A percentile compares a stretch with the other conserved stretches of the same genome.
phyloP scores from a whole-genome alignment of 1,140 invertebrate species.

The Megalopta genalis region DNA sequence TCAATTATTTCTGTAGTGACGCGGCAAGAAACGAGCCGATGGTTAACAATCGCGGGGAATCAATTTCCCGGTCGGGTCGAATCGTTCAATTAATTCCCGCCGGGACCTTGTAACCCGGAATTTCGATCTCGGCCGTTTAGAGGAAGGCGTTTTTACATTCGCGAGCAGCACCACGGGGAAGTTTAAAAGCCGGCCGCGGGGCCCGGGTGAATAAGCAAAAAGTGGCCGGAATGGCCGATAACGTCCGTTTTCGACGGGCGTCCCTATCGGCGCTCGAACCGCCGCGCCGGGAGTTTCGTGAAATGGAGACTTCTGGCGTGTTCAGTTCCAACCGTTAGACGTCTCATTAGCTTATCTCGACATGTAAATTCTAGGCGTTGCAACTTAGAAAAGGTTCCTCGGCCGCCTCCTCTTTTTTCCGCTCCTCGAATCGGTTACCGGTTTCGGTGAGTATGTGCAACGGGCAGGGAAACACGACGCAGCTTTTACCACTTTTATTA shows the following conservation, averaged over 20 bases:
- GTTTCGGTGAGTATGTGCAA: not conserved
- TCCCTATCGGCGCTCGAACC: constrained; percentile 17
- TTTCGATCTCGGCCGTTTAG: not conserved
- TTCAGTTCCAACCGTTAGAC: constrained; percentile 12
- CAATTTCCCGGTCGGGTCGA: not conserved
- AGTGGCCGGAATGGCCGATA: not conserved
- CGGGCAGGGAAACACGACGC: not conserved
- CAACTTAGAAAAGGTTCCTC: constrained; percentile 25
- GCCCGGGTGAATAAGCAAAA: not conserved
- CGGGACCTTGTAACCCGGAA: not conserved
- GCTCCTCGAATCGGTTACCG: not conserved
- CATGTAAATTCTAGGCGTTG: constrained; percentile 38
- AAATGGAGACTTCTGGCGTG: constrained; percentile 21
- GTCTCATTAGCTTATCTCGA: constrained; percentile 53
- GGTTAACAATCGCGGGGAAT: not conserved
- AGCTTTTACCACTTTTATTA: not conserved
- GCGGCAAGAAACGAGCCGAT: not conserved
- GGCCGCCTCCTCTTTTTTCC: not conserved
- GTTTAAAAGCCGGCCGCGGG: not conserved
- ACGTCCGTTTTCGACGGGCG: constrained; percentile 3
- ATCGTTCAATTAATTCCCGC: not conserved
- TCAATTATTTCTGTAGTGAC: not conserved
- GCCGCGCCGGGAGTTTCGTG: constrained; percentile 7
- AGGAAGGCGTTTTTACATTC: not conserved
- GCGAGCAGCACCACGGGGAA: too few relatives aligned